Evolutionary conservation across 2,888 invertebrate genomes (phyloP).

Genomic region (Lycaena phlaeas): DNA sequence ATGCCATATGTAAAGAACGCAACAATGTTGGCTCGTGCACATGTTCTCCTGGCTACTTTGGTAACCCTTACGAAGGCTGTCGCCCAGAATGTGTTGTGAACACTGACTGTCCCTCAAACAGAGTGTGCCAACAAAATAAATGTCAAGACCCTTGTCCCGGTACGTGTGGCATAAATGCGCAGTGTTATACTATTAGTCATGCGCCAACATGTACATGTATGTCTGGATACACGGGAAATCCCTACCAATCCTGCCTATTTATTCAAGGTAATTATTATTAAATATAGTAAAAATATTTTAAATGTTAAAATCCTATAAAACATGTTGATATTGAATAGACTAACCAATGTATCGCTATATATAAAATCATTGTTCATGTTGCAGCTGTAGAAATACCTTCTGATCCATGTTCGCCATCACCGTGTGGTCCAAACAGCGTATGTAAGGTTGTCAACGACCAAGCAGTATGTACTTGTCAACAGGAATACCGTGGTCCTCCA

Average conservation of each 20-base stretch:
- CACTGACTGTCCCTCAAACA: slow-evolving; percentile 81
- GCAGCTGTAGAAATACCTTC: slow-evolving; percentile 40
- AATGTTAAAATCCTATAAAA: neutral
- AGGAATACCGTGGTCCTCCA: slow-evolving; percentile 76
- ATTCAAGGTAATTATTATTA: slow-evolving; percentile 34
- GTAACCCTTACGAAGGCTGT: slow-evolving; percentile 79
- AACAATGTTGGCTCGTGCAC: slow-evolving; percentile 81
- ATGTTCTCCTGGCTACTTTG: slow-evolving; percentile 77
- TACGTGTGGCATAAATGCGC: slow-evolving; percentile 81
- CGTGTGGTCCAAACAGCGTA: slow-evolving; percentile 87
- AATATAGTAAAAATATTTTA: neutral
- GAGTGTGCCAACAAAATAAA: slow-evolving; percentile 81
- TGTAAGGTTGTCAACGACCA: slow-evolving; percentile 82
- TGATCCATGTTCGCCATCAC: slow-evolving; percentile 82
- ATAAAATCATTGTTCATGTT: neutral
- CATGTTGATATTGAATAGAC: no score
- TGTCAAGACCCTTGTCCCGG: slow-evolving; percentile 84
- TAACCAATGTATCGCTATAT: neutral
- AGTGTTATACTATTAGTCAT: slow-evolving; percentile 82
- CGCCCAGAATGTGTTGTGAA: slow-evolving; percentile 83
- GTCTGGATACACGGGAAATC: slow-evolving; percentile 77
- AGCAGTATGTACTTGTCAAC: slow-evolving; percentile 80
- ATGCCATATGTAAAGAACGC: slow-evolving; percentile 79
- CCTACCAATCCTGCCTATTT: slow-evolving; percentile 51
- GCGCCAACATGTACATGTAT: slow-evolving; percentile 79